phyloP scores from a whole-genome alignment of 2,888 invertebrate species.

The Monopis laevigella region DNA sequence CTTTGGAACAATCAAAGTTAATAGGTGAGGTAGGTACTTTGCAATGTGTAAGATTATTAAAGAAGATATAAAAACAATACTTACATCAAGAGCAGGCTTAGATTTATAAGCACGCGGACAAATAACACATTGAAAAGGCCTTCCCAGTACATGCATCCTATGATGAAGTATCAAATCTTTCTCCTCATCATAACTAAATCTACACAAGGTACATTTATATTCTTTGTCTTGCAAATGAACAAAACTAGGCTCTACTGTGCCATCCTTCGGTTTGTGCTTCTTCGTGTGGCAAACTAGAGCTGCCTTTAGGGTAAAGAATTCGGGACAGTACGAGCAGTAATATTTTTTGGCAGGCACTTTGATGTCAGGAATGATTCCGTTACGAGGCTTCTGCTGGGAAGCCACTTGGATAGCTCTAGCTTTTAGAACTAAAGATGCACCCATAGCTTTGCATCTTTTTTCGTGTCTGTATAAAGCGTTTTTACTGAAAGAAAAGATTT shows the following conservation, averaged over 20 bases:
- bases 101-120: not conserved
- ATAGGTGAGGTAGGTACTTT: no score
- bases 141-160: no score
- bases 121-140: not conserved
- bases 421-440: slow-evolving; percentile 31
- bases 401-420: slow-evolving; percentile 30
- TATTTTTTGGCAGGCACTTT: not conserved
- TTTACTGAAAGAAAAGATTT: slow-evolving; percentile 26
- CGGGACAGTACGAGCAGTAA: not conserved
- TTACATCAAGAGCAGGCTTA: not conserved
- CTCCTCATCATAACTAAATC: no score
- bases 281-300: not conserved
- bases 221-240: no score
- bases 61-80: no score
- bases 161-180: no score
- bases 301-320: not conserved
- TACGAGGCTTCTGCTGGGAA: not conserved
- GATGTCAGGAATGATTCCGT: no score
- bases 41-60: no score
- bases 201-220: no score
- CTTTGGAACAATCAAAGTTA: no score
- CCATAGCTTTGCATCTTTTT: slow-evolving; percentile 38
- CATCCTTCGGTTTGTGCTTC: not conserved
- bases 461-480: slow-evolving; percentile 54
- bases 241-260: no score